Base-by-base conservation (phyloP, 2,888 invertebrate species). In the Cryptophagus acutangulus region DNA sequence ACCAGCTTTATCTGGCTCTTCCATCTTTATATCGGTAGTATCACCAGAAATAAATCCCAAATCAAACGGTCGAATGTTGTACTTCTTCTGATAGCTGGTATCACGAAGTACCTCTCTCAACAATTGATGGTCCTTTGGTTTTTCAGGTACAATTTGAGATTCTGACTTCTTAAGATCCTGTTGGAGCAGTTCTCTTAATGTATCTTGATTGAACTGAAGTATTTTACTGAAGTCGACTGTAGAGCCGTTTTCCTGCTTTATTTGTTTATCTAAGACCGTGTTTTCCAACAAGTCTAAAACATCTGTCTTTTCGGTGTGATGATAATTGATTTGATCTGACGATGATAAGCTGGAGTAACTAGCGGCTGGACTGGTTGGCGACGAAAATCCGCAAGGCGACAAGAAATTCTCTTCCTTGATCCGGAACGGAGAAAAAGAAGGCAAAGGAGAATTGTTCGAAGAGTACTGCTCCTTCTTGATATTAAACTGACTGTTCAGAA, bases 21-120 rank as follows among this genome's bases (percentile, higher is more conserved):
- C 84, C 82, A 83, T 83, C 63, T 80, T 80, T 9, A 79, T 72
- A 31, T 70, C 67, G n/a, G 6, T 71, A n/a, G n/a, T n/a, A 33
- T 71, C 70, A 45, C 70, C 71, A 8, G 72, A 72, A 24, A 74
- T 70, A 28, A 76, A 71, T 35, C 72, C 74, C 61, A 80, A 73
- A 46, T 87, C 86, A 58, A 90, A 74, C 1, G 89, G 87, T 69
- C 81, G 82, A 51, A 90, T 73, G 63, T 90, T 90, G 66, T 84
- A 82, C 61, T 85, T 82, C 66, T 82, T 82, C 66, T 89, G 90
- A 67, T 89, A 90, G 49, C 85, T 82, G 3, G 87, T 89, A 60
- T 90, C 90, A 63, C 85, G 78, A 36, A 90, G 71, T 37, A 86
- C 89, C 61, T 90, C 87, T 42, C 89, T 74, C 40, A 91, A 66